phyloP scores from a whole-genome alignment of 2,113 vertebrate species.

The Myiozetetes cayanensis region DNA sequence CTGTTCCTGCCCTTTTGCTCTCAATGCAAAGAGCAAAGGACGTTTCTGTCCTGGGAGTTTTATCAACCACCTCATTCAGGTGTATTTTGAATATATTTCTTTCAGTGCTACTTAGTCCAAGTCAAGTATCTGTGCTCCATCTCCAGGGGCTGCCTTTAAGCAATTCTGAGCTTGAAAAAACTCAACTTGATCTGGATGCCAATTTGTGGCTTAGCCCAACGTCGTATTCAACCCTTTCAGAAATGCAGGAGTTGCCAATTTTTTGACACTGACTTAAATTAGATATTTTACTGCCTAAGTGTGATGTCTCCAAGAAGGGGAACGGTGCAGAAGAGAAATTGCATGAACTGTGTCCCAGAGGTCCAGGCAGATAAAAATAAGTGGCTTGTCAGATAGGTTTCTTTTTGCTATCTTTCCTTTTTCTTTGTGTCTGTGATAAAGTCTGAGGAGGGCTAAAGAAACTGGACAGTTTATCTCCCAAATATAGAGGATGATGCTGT shows the following conservation, averaged over 20 bases:
- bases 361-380: background rate
- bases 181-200: background rate
- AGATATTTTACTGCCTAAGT: background rate
- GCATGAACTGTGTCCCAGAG: background rate
- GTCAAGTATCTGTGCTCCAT: background rate
- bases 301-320: background rate
- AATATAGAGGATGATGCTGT: background rate
- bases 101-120: background rate
- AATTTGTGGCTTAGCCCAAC: background rate
- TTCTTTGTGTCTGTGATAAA: background rate
- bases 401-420: background rate
- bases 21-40: background rate
- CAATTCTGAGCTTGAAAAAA: background rate
- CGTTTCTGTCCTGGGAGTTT: background rate
- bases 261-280: background rate
- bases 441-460: background rate
- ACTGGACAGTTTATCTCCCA: background rate
- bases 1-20: background rate
- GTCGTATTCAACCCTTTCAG: background rate
- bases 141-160: background rate
- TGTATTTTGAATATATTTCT: background rate
- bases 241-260: background rate
- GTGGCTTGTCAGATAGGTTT: background rate
- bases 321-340: background rate
- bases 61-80: background rate